Evolutionary conservation across 2,113 vertebrate species (phyloP), one percentile per base, ranked within the genome.

Genomic region (Muntiacus reevesi): DNA sequence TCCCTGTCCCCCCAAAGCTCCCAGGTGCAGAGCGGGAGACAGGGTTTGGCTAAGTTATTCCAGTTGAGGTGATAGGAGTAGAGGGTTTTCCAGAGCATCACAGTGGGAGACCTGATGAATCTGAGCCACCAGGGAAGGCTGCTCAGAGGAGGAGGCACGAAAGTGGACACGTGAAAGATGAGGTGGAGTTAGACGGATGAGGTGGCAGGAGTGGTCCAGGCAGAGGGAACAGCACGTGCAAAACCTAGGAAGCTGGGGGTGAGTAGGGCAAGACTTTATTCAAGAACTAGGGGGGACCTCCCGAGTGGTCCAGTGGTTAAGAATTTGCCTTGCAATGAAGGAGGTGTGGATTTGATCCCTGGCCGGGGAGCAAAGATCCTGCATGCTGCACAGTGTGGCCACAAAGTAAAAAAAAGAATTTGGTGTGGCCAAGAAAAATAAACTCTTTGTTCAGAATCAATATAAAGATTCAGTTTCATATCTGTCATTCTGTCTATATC

Each of bases 1-100:
- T 79, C 16, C 57, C 30, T 25, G 15, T 15, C n/a, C 55, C 54
- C 45, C 9, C 5, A 12, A 52, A 47, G 27, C 33, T 16, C 57
- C 59, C 6, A 40, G 94, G 16, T 36, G 2, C 4, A 6, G n/a
- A 27, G 16, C 0, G 0, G 36, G 82, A 76, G 45, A 36, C 30
- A 86, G 83, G 81, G 36, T 62, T 85, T 30, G 4, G 11, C 74
- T 62, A 54, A 55, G 71, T 45, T 16, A 8, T 79, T 30, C 27
- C 10, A 11, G 47, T 45, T 79, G 82, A 79, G 36, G 47, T 43
- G 7, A 17, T 30, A 6, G 3, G 52, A 79, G 27, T 47, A 28
- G 30, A 91, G 30, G 30, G 67, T 45, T 55, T 45, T 91, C 57
- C 5, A 3, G 55, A 55, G 23, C 55, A 47, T 87, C 9, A 33